Conservation (phyloP, 2,888 invertebrate genomes). For the Drosophila yooni region DNA sequence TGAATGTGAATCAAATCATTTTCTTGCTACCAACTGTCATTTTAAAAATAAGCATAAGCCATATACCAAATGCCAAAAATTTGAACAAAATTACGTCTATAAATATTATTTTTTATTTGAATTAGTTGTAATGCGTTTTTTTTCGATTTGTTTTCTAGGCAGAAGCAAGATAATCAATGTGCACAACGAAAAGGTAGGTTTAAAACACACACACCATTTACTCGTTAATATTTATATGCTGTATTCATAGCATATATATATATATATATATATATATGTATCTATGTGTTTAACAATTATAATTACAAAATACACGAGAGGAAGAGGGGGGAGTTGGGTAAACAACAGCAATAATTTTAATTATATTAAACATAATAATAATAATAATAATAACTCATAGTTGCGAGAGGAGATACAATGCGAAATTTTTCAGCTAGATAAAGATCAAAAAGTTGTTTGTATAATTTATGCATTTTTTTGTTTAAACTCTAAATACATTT, state of each 20-base stretch:
- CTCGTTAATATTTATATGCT: slow-evolving; percentile 30
- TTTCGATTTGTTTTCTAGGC: slow-evolving; percentile 6
- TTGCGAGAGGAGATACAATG: slow-evolving; percentile 18
- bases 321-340: slow-evolving; percentile 19
- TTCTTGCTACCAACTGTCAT: not conserved
- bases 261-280: slow-evolving; percentile 21
- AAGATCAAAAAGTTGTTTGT: slow-evolving; percentile 33
- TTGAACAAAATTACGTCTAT: not conserved
- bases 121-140: slow-evolving; percentile 52
- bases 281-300: slow-evolving; percentile 70
- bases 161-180: slow-evolving; percentile 23
- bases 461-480: slow-evolving; percentile 27
- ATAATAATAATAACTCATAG: slow-evolving; percentile 34
- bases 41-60: no score
- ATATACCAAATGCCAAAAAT: not conserved
- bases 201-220: slow-evolving; percentile 30
- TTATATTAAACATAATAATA: slow-evolving; percentile 23
- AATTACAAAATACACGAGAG: slow-evolving; percentile 73
- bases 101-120: slow-evolving; percentile 66
- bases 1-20: not conserved
- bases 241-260: not conserved
- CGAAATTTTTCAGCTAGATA: slow-evolving; percentile 25
- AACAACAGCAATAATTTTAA: slow-evolving; percentile 40
- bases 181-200: slow-evolving; percentile 19
- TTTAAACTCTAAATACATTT: slow-evolving; percentile 47